A percentile compares a stretch with the other conserved stretches of the same genome.
Evolutionary conservation across 2,888 invertebrate species (phyloP).

Genomic region (Metacarcinus magister): DNA sequence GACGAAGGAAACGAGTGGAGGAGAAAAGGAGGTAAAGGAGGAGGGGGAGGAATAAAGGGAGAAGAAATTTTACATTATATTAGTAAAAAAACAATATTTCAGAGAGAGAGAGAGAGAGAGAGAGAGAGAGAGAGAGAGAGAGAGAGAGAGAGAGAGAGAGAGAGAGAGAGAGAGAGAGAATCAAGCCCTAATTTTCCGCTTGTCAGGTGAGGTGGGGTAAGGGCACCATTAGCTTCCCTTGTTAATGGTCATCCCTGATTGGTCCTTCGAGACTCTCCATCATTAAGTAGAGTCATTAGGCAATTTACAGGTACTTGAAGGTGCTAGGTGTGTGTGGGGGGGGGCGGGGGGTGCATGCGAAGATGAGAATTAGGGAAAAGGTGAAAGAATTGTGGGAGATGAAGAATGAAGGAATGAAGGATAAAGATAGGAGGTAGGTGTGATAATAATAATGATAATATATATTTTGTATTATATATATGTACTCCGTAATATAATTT

Average conservation of each 20-base stretch:
- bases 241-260: not conserved
- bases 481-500: too few relatives aligned
- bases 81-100: too few relatives aligned
- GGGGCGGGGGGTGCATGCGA: not conserved
- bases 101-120: not conserved
- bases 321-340: not conserved
- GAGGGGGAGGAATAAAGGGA: not conserved
- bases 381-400: not conserved
- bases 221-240: not conserved
- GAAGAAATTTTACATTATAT: too few relatives aligned
- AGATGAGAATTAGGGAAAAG: not conserved
- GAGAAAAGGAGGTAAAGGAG: not conserved
- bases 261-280: not conserved
- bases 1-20: constrained; percentile 14
- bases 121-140: constrained; percentile 9
- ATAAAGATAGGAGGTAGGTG: not conserved
- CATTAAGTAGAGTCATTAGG: not conserved
- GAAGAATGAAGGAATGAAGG: not conserved
- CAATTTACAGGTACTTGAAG: not conserved
- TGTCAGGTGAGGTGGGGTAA: not conserved
- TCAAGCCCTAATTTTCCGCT: not conserved
- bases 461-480: too few relatives aligned
- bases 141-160: constrained; percentile 50
- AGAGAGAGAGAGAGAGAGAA: not conserved
- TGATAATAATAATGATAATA: not conserved